A percentile compares a stretch with the other conserved stretches of the same genome.
phyloP scores from a whole-genome alignment of 2,113 vertebrate genomes.

The Fulmarus glacialis region DNA sequence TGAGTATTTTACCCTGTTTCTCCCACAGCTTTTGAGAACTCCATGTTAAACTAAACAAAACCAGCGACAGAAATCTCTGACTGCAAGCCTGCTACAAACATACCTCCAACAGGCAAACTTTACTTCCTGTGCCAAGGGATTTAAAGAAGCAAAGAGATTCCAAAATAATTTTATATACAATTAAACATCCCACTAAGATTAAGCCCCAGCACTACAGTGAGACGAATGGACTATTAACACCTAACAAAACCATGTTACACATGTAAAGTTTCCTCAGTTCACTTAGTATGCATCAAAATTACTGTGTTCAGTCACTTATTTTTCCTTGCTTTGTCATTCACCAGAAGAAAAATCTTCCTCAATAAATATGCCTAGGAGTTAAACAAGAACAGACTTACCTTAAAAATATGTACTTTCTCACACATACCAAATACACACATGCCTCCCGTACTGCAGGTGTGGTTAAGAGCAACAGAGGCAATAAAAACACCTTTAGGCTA shows the following conservation, averaged over 20 bases:
- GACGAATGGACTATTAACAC: not conserved
- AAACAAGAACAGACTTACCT: conserved; percentile 23
- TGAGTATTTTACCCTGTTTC: not conserved
- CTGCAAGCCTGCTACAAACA: not conserved
- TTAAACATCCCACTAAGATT: not conserved
- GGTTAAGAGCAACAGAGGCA: conserved; percentile 27
- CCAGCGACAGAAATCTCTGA: not conserved
- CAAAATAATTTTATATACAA: not conserved
- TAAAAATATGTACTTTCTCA: conserved; percentile 52
- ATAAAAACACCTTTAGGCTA: conserved; percentile 62
- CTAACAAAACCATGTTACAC: not conserved
- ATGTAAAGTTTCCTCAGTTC: not conserved
- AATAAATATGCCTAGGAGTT: conserved; percentile 23
- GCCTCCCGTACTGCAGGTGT: conserved; percentile 45
- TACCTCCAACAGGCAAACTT: not conserved
- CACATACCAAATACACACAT: conserved; percentile 42
- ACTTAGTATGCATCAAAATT: not conserved
- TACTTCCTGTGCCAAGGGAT: not conserved
- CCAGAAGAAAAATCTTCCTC: not conserved
- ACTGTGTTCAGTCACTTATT: not conserved
- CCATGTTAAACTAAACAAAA: not conserved
- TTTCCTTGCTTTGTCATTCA: not conserved
- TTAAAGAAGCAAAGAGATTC: not conserved
- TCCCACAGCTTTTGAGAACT: not conserved
- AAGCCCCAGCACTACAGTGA: not conserved